Evolutionary conservation across 1,140 invertebrate genomes (phyloP).

Genomic region (Varroa destructor): DNA sequence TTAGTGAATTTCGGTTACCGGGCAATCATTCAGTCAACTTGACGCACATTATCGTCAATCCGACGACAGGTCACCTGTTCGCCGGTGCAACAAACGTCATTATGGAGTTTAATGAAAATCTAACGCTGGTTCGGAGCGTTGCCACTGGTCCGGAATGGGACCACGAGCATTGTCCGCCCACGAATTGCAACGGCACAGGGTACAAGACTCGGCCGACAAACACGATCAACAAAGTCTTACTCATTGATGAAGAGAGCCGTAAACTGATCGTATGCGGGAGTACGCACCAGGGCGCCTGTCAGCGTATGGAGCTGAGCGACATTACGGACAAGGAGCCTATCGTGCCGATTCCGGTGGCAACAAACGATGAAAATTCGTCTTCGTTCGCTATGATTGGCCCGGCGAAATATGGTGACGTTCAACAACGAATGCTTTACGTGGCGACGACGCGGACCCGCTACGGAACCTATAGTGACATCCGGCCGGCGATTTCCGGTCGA

Average conservation of each 20-base stretch:
- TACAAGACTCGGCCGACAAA: conserved; percentile 55
- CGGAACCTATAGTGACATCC: conserved; percentile 79
- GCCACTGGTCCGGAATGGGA: conserved; percentile 63
- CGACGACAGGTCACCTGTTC: conserved; percentile 50
- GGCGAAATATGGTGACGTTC: conserved; percentile 62
- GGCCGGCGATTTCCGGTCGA: conserved; percentile 77
- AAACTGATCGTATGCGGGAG: conserved; percentile 76
- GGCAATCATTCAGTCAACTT: conserved; percentile 41
- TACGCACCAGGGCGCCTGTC: conserved; percentile 69
- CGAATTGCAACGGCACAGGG: conserved; percentile 51
- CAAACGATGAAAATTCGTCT: conserved; percentile 76
- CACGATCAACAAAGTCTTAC: conserved; percentile 79
- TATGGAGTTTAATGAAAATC: conserved; percentile 59
- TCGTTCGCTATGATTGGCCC: conserved; percentile 90
- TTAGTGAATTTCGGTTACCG: conserved; percentile 38
- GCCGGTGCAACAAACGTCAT: conserved; percentile 70
- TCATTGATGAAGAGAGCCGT: conserved; percentile 65
- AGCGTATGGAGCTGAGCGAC: conserved; percentile 66
- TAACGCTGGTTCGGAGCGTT: conserved; percentile 53
- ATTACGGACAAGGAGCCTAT: conserved; percentile 61
- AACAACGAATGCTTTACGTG: conserved; percentile 72
- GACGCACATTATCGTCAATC: conserved; percentile 51
- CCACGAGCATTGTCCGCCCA: conserved; percentile 71
- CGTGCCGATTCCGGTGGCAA: conserved; percentile 63
- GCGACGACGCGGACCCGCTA: conserved; percentile 84